Base-by-base conservation (phyloP, 2,797 vertebrate species). In the Masticophis lateralis region DNA sequence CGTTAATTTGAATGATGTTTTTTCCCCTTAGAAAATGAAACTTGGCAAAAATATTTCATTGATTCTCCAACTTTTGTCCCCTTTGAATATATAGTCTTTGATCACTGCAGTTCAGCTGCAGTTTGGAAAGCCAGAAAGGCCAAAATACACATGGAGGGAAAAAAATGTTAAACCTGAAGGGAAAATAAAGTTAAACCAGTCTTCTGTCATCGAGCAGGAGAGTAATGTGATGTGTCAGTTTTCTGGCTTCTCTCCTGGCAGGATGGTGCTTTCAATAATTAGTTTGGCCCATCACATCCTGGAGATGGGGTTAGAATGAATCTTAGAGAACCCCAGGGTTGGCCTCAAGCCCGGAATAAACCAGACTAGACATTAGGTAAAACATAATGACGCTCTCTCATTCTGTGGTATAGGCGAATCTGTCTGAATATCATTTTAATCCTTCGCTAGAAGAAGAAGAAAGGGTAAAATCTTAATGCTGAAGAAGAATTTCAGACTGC, bases 161-260 rank as follows among this genome's bases (percentile, higher is more conserved):
- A 79, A 91, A 91, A 47, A 57, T 43, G 56, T 61, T 37, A 79
- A n/a, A 47, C 66, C 28, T 86, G 32, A 90, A 69, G 83, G 53
- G 69, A 89, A 93, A 93, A 89, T 91, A 87, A 91, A 86, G 86
- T 74, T 86, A 61, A 91, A 86, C 47, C 83, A 63, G 57, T 83
- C 57, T 59, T 83, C 91, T 93, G 92, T 63, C 92, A 89, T 53
- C 0, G 2, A 56, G 43, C 51, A 13, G 37, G 83, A 89, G 47
- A 91, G 89, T 93, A 93, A 93, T 93, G 69, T 32, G 59, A 91
- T 22, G 47, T 93, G 90, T 91, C 93, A 93, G 25, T 91, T 91
- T 88, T 37, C 51, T 91, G 87, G 93, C 87, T 91, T 91, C 27
- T 56, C 10, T 83, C 69, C 87, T 86, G 89, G 87, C 69, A 89